phyloP scores from a whole-genome alignment of 2,113 vertebrate genomes.

The Passer montanus region DNA sequence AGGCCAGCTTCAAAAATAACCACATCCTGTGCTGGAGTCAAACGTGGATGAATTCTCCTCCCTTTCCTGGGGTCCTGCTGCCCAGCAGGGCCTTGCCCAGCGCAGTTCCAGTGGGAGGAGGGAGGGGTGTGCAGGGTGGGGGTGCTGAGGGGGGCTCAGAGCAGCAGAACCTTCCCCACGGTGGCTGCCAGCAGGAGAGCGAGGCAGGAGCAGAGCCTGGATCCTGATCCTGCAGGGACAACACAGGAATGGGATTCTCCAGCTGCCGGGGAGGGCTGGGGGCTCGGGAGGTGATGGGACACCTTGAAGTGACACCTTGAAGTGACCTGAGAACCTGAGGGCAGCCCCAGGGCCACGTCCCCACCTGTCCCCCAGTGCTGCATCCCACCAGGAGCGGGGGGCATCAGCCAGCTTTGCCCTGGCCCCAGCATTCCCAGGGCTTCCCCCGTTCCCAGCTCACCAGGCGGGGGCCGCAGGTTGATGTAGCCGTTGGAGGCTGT shows the following conservation, averaged over 20 bases:
- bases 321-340: neutral
- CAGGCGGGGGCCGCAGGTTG: neutral
- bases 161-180: neutral
- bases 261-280: neutral
- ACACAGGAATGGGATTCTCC: neutral
- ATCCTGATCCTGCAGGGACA: neutral
- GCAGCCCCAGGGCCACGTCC: accelerated
- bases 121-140: neutral
- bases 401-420: neutral
- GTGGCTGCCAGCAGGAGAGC: accelerated
- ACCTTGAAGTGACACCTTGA: no score
- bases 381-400: neutral
- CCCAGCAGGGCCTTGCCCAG: neutral
- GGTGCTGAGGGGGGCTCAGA: neutral
- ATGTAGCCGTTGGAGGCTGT: neutral
- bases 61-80: neutral
- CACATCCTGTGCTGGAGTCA: neutral
- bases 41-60: accelerated
- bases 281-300: accelerated
- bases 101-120: accelerated
- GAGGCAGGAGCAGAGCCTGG: neutral
- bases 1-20: neutral
- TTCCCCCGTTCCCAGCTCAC: neutral
- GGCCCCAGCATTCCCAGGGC: accelerated
- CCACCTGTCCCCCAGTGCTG: accelerated